Evolutionary conservation across 2,888 invertebrate genomes (phyloP).

Genomic region (Trichopoda pennipes): DNA sequence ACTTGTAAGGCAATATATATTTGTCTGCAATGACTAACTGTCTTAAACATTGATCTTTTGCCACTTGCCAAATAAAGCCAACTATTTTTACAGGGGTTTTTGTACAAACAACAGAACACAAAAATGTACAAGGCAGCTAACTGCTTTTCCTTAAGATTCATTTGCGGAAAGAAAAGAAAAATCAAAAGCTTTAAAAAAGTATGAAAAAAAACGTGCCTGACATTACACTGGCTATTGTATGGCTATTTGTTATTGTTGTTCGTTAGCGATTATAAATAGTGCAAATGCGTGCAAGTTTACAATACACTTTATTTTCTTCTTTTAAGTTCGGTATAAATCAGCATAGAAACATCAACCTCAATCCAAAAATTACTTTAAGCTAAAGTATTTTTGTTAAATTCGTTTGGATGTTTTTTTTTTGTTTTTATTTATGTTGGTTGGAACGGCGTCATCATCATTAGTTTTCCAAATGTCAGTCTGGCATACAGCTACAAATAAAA

Average conservation of each 20-base stretch:
- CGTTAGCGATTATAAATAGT: slow-evolving; percentile 71
- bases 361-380: slow-evolving; percentile 33
- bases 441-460: slow-evolving; percentile 76
- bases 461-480: slow-evolving; percentile 71
- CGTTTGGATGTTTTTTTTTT: too few relatives aligned
- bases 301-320: slow-evolving; percentile 57
- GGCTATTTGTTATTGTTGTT: slow-evolving; percentile 31
- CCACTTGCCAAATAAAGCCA: slow-evolving; percentile 72
- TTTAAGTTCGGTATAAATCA: not conserved
- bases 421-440: not conserved
- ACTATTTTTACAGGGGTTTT: not conserved
- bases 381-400: slow-evolving; percentile 2
- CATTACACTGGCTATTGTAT: slow-evolving; percentile 45
- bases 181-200: not conserved
- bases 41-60: slow-evolving; percentile 76
- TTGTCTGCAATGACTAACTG: slow-evolving; percentile 58
- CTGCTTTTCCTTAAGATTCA: too few relatives aligned
- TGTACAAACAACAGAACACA: not conserved
- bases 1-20: slow-evolving; percentile 26
- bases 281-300: slow-evolving; percentile 71
- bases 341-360: slow-evolving; percentile 41
- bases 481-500: slow-evolving; percentile 23
- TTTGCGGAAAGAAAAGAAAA: not conserved
- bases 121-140: not conserved
- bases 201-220: slow-evolving; percentile 42